Evolutionary conservation across 2,888 invertebrate species (phyloP), one percentile per base, ranked within the genome.

Genomic region (Linhomoeus sp.): DNA sequence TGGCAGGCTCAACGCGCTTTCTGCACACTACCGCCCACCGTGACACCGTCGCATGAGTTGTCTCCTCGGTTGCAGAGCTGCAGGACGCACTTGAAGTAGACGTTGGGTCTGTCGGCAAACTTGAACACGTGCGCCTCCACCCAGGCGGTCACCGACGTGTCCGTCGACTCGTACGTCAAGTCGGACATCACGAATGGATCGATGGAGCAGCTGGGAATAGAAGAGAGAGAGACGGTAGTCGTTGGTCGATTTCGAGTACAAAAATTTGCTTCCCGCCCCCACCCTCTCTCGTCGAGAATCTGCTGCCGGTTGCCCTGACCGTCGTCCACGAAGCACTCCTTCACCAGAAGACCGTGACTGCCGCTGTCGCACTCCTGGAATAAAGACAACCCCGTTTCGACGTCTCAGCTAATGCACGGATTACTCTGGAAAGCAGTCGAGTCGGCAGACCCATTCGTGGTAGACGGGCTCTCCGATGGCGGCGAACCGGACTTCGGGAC

Each of bases 61-160:
- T 49, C 47, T 1, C 38, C 45, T 14, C 36, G 29, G 26, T 47
- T 47, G 47, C 49, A 49, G 12, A 49, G 26, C 29, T 47, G 49
- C 22, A 49, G 15, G 41, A 36, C 29, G 25, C 49, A 49, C 19
- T 47, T 43, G 39, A 49, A 49, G 37, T 26, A 47, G 20, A 49
- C 47, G 23, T 26, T 45, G 2, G 49, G 45, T 22, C 25, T 17
- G 41, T 49, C 49, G 41, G 49, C 49, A 37, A 36, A 49, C 33
- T 49, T 49, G 45, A 49, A 49, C 33, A 47, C 49, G 43, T 49
- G 49, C 20, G 47, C 40, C 25, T 49, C 49, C 19, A 47, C 49
- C 47, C 47, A 49, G 12, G 49, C 49, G 15, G 3, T 15, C 12
- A 19, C 35, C 3, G 14, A 3, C 2, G 5, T 12, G 3, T 46